Evolutionary conservation across 1,140 invertebrate species (phyloP).

Genomic region (Liolophura sinensis): DNA sequence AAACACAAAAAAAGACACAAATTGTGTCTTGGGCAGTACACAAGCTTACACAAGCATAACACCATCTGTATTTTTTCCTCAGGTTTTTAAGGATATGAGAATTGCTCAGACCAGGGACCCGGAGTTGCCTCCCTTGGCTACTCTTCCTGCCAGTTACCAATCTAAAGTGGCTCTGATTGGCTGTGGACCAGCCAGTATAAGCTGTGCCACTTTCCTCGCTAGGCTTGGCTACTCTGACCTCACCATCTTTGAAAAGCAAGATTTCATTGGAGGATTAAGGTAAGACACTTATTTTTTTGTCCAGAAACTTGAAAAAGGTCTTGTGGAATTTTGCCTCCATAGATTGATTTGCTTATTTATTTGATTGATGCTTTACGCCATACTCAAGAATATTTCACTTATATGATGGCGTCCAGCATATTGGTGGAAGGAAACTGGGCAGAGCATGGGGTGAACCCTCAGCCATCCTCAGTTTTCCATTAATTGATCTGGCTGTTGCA

Average conservation of each 20-base stretch:
- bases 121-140: conserved; percentile 53
- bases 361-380: too few relatives aligned
- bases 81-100: conserved; percentile 93
- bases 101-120: conserved; percentile 84
- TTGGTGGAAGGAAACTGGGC: too few relatives aligned
- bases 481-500: too few relatives aligned
- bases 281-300: conserved; percentile 44
- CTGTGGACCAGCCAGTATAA: conserved; percentile 94
- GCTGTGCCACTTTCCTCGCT: conserved; percentile 93
- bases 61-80: conserved; percentile 21
- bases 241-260: conserved; percentile 89
- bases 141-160: conserved; percentile 65
- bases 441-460: too few relatives aligned
- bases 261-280: conserved; percentile 87
- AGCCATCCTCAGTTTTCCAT: too few relatives aligned
- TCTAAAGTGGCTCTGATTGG: conserved; percentile 89
- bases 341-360: too few relatives aligned
- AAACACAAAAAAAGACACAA: too few relatives aligned
- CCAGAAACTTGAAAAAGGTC: background rate
- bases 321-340: too few relatives aligned
- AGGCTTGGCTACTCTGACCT: conserved; percentile 89
- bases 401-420: too few relatives aligned
- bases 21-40: too few relatives aligned
- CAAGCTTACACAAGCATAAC: too few relatives aligned
- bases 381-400: too few relatives aligned